Percentiles rank a stretch among this genome's conserved stretches.
phyloP scores from a whole-genome alignment of 2,113 vertebrate genomes.

The Prunella himalayana region DNA sequence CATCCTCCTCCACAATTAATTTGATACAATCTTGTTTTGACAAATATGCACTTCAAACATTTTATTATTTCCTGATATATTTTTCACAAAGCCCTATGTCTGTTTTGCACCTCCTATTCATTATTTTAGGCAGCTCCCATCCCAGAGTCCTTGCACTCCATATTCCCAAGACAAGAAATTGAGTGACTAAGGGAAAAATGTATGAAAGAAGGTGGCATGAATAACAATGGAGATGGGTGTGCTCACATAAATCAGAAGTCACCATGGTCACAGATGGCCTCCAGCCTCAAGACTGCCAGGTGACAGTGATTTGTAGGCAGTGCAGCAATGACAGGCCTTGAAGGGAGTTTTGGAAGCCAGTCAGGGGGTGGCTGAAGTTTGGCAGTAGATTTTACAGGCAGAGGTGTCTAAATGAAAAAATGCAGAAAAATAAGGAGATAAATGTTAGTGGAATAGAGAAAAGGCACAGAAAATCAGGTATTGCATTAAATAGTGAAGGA shows the following conservation, averaged over 20 bases:
- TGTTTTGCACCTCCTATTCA: background rate
- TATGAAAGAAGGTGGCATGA: background rate
- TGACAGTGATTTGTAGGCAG: conserved; percentile 33
- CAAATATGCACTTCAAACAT: background rate
- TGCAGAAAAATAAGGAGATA: background rate
- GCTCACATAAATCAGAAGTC: conserved; percentile 34
- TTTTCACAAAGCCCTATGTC: background rate
- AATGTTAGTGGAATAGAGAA: background rate
- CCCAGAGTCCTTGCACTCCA: background rate
- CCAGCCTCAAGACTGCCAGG: background rate
- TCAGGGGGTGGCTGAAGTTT: background rate
- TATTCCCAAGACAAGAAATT: background rate
- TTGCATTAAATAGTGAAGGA: background rate
- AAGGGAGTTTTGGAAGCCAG: background rate
- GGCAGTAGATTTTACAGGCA: background rate
- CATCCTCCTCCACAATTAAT: background rate
- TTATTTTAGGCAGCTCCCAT: background rate
- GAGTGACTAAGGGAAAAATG: conserved; percentile 13
- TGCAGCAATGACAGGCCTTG: background rate
- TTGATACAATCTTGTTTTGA: background rate
- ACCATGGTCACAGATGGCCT: conserved; percentile 22
- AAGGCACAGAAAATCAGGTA: background rate
- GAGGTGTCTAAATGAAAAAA: background rate
- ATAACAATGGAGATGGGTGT: conserved; percentile 15
- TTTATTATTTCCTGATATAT: background rate